These are phyloP conservation scores for Meloidogyne hapla DNA, from an alignment of 1,140 invertebrate genomes.

Conservation along the genomic window DNA sequence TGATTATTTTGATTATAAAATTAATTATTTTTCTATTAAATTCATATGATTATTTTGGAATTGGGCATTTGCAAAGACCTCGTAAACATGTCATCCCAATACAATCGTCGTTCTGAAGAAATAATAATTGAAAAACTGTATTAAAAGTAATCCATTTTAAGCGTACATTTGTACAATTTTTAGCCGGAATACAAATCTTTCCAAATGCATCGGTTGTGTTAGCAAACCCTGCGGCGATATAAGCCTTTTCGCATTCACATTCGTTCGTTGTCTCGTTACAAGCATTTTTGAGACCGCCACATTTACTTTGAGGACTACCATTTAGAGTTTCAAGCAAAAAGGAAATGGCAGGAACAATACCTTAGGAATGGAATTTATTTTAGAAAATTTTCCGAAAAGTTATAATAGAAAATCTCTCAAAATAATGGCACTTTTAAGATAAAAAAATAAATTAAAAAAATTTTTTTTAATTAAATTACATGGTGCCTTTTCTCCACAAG, in stretches of 20 bases:
- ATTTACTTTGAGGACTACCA: not conserved
- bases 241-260: conserved; percentile 2
- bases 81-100: not conserved
- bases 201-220: not conserved
- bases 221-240: not conserved
- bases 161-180: not conserved
- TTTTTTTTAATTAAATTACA: not conserved
- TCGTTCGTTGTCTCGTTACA: not conserved
- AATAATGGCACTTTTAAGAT: too few relatives aligned
- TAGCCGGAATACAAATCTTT: not conserved
- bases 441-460: too few relatives aligned
- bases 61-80: too few relatives aligned
- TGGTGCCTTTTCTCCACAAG: not conserved
- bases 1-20: too few relatives aligned
- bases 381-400: not conserved
- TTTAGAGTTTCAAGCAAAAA: not conserved
- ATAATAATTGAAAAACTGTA: not conserved
- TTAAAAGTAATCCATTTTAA: not conserved
- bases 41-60: too few relatives aligned
- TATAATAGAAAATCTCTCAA: too few relatives aligned
- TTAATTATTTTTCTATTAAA: too few relatives aligned
- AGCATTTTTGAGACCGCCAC: conserved; percentile 4
- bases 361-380: not conserved
- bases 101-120: not conserved
- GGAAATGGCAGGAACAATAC: not conserved